Conservation (phyloP, 1,140 invertebrate species). For the Whitmania pigra region DNA sequence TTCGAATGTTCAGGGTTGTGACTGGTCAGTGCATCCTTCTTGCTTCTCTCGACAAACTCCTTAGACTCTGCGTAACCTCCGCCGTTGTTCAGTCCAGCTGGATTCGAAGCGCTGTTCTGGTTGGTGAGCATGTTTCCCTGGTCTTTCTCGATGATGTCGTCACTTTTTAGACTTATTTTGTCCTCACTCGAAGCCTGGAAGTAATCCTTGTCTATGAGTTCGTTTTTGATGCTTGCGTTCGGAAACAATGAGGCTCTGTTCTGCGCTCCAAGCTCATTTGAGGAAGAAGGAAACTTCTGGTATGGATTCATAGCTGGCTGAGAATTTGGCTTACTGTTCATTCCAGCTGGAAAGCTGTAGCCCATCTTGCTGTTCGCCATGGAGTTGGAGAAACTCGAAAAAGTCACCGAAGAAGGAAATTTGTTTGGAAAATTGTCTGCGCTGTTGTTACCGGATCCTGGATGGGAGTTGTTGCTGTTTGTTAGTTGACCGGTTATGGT, state of each 20-base stretch:
- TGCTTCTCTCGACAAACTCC: neutral
- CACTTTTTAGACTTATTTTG: neutral
- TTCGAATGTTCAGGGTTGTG: neutral
- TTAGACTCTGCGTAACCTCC: neutral
- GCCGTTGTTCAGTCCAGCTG: neutral
- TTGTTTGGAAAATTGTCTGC: constrained; percentile 43
- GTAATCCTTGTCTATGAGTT: too few species aligned
- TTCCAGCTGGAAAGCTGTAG: constrained; percentile 24
- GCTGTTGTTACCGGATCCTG: constrained; percentile 16
- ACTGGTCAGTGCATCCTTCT: neutral
- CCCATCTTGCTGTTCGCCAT: constrained; percentile 33
- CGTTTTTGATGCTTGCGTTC: too few species aligned
- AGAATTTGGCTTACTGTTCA: neutral
- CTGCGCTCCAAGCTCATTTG: too few species aligned
- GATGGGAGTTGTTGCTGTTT: constrained; percentile 25
- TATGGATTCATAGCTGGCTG: neutral
- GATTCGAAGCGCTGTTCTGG: neutral
- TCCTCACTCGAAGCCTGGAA: too few species aligned
- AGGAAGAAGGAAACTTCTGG: too few species aligned
- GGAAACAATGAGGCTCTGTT: too few species aligned
- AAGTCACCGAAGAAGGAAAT: constrained; percentile 43
- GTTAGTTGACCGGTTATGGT: constrained; percentile 23
- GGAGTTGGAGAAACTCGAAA: constrained; percentile 37
- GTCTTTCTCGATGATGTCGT: neutral
- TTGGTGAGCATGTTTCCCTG: neutral